These are phyloP conservation scores for Zapornia atra DNA, from an alignment of 2,113 vertebrate genomes.

Conservation along the genomic window DNA sequence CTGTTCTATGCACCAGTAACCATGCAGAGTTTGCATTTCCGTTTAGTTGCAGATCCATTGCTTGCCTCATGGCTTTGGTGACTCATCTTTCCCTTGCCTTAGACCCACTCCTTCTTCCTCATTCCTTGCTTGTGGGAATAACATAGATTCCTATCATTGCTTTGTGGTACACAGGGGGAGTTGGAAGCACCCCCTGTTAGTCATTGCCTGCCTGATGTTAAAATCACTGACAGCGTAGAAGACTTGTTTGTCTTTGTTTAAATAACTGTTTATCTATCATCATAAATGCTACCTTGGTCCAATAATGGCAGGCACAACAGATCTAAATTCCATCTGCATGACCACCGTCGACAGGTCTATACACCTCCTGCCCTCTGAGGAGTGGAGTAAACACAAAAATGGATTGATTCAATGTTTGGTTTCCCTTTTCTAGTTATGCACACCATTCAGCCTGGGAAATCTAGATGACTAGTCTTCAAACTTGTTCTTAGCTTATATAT, in stretches of 20 bases:
- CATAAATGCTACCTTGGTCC: background rate
- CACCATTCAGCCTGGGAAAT: background rate
- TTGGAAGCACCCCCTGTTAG: conserved; percentile 11
- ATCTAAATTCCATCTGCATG: conserved; percentile 7
- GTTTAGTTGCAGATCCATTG: background rate
- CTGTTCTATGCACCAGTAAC: background rate
- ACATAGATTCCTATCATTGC: background rate
- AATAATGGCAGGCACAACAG: background rate
- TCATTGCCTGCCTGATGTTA: conserved; percentile 5
- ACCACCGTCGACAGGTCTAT: background rate
- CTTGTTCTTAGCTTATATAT: background rate
- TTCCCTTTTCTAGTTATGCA: background rate
- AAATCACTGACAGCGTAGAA: background rate
- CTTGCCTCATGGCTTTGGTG: background rate
- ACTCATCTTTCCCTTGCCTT: background rate
- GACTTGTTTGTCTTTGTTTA: conserved; percentile 25
- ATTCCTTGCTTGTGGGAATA: conserved; percentile 1
- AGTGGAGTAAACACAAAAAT: background rate
- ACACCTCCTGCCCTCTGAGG: background rate
- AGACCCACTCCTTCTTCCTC: background rate
- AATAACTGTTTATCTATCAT: conserved; percentile 38
- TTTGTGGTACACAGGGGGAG: background rate
- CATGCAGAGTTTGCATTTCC: background rate
- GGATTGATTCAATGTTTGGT: background rate
- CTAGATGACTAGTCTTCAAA: background rate